These are phyloP conservation scores for Elegia similella DNA, from an alignment of 2,888 invertebrate species.

Conservation along the genomic window DNA sequence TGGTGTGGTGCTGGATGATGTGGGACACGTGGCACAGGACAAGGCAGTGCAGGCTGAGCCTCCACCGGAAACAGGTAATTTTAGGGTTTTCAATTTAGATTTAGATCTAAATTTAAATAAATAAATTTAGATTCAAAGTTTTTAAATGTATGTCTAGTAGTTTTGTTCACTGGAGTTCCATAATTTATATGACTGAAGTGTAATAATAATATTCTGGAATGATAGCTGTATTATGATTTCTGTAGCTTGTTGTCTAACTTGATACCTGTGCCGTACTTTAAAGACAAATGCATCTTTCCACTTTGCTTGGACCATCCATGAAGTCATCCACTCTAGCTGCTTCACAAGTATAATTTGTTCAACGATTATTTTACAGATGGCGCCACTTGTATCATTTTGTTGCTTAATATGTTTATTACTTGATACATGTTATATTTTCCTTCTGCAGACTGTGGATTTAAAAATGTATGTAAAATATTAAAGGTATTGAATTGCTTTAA, in stretches of 20 bases:
- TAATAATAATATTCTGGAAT: too few species aligned
- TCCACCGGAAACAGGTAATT: constrained; percentile 27
- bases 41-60: constrained; percentile 57
- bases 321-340: not conserved
- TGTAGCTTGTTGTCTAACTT: too few species aligned
- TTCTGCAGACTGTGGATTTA: not conserved
- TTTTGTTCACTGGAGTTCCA: too few species aligned
- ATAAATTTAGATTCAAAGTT: too few species aligned
- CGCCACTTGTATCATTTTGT: constrained; percentile 21
- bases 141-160: too few species aligned
- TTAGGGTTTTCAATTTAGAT: too few species aligned
- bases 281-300: too few species aligned
- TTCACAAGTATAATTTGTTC: constrained; percentile 18
- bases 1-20: constrained; percentile 61
- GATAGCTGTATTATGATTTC: too few species aligned
- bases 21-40: constrained; percentile 50
- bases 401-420: not conserved
- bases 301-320: not conserved
- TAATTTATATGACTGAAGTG: too few species aligned
- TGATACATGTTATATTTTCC: not conserved
- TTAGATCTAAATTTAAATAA: too few species aligned
- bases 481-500: not conserved
- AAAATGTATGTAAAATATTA: not conserved
- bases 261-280: too few species aligned
- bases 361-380: constrained; percentile 33